Percentiles rank a stretch among this genome's conserved stretches.
These are phyloP conservation scores for Andrena fulva DNA, from an alignment of 2,888 invertebrate genomes.

Conservation along the genomic window DNA sequence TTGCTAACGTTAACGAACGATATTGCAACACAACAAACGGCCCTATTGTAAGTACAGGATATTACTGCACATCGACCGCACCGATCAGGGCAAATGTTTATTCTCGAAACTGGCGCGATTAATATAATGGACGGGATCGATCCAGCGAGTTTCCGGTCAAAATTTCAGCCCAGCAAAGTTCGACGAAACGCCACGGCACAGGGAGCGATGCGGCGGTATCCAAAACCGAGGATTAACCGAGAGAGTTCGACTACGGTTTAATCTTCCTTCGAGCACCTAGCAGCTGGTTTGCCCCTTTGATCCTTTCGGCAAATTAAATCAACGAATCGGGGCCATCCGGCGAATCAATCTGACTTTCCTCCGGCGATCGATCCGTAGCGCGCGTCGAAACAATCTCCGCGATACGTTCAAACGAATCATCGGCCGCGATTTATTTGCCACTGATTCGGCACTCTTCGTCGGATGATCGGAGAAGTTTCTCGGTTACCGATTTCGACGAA, in stretches of 20 bases:
- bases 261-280: constrained; percentile 29
- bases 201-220: background rate
- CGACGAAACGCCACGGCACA: background rate
- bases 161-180: constrained; percentile 2
- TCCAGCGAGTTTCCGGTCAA: background rate
- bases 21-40: too few relatives aligned
- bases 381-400: constrained; percentile 14
- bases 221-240: constrained; percentile 47
- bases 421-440: background rate
- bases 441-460: background rate
- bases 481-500: background rate
- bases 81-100: background rate
- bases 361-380: background rate
- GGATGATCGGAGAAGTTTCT: background rate
- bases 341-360: constrained; percentile 1
- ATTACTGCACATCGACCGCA: background rate
- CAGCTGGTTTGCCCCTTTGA: constrained; percentile 39
- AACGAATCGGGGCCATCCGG: constrained; percentile 30
- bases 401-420: background rate
- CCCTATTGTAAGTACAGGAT: background rate
- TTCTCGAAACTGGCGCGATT: background rate
- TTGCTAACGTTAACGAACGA: background rate
- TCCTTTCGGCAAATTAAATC: constrained; percentile 47
- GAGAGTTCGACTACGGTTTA: constrained; percentile 35
- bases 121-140: background rate